A percentile compares a stretch with the other conserved stretches of the same genome.
Evolutionary conservation across 2,888 invertebrate genomes (phyloP).

Genomic region (Teleiodes luculella): DNA sequence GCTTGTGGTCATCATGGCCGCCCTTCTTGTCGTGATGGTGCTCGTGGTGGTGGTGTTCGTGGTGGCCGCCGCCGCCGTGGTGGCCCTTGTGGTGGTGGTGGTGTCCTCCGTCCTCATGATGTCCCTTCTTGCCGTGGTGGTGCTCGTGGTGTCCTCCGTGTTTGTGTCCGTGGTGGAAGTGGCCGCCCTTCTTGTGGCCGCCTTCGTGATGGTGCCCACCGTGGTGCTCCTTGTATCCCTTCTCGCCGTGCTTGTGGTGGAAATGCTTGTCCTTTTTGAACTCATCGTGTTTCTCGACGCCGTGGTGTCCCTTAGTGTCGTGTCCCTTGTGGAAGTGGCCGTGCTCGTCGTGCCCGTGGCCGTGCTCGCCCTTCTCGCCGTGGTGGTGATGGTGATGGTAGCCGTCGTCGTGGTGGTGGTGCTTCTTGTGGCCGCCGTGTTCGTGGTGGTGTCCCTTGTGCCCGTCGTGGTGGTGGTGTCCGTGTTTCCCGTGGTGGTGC

Average conservation of each 20-base stretch:
- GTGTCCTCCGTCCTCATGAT: slow-evolving; percentile 86
- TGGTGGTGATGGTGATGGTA: slow-evolving; percentile 81
- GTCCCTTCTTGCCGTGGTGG: slow-evolving; percentile 87
- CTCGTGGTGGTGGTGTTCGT: slow-evolving; percentile 85
- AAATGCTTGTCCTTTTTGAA: slow-evolving; percentile 91
- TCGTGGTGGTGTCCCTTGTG: slow-evolving; percentile 80
- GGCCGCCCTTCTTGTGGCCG: slow-evolving; percentile 88
- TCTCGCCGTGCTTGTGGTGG: slow-evolving; percentile 89
- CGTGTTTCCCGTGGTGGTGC: slow-evolving; percentile 82
- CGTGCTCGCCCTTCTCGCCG: slow-evolving; percentile 82
- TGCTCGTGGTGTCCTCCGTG: slow-evolving; percentile 87
- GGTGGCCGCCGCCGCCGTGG: slow-evolving; percentile 86
- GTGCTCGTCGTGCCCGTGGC: slow-evolving; percentile 70
- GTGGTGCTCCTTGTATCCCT: slow-evolving; percentile 87
- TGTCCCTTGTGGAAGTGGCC: slow-evolving; percentile 90
- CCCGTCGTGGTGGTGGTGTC: slow-evolving; percentile 83
- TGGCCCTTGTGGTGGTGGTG: slow-evolving; percentile 88
- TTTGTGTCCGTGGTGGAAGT: slow-evolving; percentile 88
- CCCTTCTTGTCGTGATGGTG: slow-evolving; percentile 88
- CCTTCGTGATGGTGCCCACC: slow-evolving; percentile 87
- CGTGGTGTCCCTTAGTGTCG: slow-evolving; percentile 90
- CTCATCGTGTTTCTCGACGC: slow-evolving; percentile 89
- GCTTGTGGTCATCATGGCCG: slow-evolving; percentile 87
- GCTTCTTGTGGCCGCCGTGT: slow-evolving; percentile 81
- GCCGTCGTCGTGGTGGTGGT: slow-evolving; percentile 82